phyloP scores from a whole-genome alignment of 2,113 vertebrate species.

The Prolemur simus region DNA sequence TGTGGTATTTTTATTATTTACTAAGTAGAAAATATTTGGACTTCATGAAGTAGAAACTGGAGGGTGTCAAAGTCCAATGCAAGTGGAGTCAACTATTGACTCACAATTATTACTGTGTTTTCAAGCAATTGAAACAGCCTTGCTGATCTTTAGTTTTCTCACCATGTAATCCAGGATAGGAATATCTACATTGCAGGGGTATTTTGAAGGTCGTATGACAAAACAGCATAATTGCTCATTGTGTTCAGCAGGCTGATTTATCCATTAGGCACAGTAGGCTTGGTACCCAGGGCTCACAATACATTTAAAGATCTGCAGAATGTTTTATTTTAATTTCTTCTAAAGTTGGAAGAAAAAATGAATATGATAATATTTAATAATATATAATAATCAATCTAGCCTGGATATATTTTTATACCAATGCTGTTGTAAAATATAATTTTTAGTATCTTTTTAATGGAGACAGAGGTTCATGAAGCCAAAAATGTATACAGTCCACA shows the following conservation, averaged over 20 bases:
- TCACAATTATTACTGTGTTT: neutral
- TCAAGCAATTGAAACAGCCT: neutral
- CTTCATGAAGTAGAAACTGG: neutral
- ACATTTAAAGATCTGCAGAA: neutral
- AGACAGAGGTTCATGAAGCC: neutral
- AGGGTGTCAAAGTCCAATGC: neutral
- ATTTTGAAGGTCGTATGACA: neutral
- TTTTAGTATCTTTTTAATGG: neutral
- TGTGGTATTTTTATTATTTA: neutral
- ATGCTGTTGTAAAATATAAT: neutral
- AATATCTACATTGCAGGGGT: neutral
- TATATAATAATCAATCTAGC: neutral
- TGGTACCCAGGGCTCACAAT: neutral
- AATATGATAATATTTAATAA: neutral
- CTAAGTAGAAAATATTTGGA: neutral
- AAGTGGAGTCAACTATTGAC: neutral
- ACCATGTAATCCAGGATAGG: neutral
- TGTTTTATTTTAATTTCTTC: neutral
- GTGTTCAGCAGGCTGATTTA: neutral
- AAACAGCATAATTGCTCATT: neutral
- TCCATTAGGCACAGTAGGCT: neutral
- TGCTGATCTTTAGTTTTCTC: neutral
- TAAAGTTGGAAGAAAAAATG: neutral
- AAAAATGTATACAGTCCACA: neutral
- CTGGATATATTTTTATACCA: neutral